Base-by-base conservation (phyloP, 2,113 vertebrate species). In the Caloenas nicobarica region DNA sequence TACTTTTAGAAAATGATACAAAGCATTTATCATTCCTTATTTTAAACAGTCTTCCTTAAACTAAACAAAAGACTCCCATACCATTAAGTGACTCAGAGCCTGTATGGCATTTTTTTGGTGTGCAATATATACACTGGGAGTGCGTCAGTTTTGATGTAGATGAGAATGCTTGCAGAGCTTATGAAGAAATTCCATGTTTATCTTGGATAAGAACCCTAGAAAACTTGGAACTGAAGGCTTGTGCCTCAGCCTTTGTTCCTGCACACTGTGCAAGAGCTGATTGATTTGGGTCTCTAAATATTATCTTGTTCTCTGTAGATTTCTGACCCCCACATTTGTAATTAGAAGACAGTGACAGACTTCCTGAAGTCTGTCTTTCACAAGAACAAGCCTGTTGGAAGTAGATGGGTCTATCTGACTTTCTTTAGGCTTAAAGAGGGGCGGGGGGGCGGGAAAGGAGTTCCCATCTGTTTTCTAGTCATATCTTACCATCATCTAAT, bases 281-380 rank as follows among this genome's bases (percentile, higher is more conserved):
- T 62, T 64, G 46, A 61, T 87, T 77, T 31, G 82, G 22, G 48
- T 88, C 51, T 89, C 46, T 64, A 51, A 82, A 54, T 25, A 56
- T 23, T 77, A 21, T 36, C 22, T 87, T 80, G 61, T 94, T 91
- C 81, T 78, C 48, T 89, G 81, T 81, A 81, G 92, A 81, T 76
- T 57, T 60, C 54, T 70, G 23, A 10, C 31, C 22, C 38, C 7
- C 5, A 13, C 40, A 34, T 74, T 51, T 89, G n/a, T 91, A 58
- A 68, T 57, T 94, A 84, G 69, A 92, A 66, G 66, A 48, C 23
- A 31, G 40, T 77, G 66, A 33, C 81, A 91, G 66, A 81, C 62
- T 40, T 81, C 56, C n/a, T 86, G 44, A 90, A 86, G 68, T 80
- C 8, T 94, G 26, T n/a, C 58, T 94, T 95, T 74, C 77, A 66